phyloP scores from a whole-genome alignment of 2,113 vertebrate species.

The Platichthys flesus region DNA sequence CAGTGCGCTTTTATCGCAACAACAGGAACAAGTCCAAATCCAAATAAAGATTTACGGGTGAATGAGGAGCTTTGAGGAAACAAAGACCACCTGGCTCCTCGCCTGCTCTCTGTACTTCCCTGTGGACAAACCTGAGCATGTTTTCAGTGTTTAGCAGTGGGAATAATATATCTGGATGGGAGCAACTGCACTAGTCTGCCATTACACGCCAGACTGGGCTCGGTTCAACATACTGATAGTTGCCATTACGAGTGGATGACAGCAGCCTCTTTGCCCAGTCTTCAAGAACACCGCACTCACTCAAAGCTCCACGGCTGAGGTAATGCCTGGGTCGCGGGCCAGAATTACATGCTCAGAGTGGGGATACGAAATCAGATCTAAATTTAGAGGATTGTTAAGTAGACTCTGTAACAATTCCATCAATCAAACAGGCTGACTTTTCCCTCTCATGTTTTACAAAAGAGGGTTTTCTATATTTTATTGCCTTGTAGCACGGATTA shows the following conservation, averaged over 20 bases:
- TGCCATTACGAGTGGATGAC: conserved; percentile 75
- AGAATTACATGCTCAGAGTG: conserved; percentile 72
- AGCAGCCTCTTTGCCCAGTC: conserved; percentile 65
- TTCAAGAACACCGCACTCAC: conserved; percentile 63
- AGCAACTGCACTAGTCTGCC: conserved; percentile 70
- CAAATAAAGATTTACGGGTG: conserved; percentile 54
- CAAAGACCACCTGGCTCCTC: conserved; percentile 59
- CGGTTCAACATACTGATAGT: conserved; percentile 67
- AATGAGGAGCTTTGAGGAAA: conserved; percentile 61
- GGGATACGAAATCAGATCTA: conserved; percentile 74
- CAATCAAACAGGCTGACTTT: conserved; percentile 69
- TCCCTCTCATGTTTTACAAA: conserved; percentile 66
- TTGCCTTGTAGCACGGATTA: conserved; percentile 54
- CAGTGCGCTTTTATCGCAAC: no score
- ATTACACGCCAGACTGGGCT: conserved; percentile 60
- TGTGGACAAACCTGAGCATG: conserved; percentile 56
- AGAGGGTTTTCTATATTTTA: conserved; percentile 67
- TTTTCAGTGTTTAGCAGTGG: conserved; percentile 61
- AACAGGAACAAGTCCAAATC: conserved; percentile 53
- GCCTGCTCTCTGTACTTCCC: conserved; percentile 40
- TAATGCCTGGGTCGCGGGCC: conserved; percentile 77
- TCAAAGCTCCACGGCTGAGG: conserved; percentile 75
- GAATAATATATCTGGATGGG: conserved; percentile 58
- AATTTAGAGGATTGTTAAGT: conserved; percentile 83
- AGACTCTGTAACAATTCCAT: conserved; percentile 78